phyloP scores from a whole-genome alignment of 1,140 invertebrate genomes.

The Drosophila neocordata region DNA sequence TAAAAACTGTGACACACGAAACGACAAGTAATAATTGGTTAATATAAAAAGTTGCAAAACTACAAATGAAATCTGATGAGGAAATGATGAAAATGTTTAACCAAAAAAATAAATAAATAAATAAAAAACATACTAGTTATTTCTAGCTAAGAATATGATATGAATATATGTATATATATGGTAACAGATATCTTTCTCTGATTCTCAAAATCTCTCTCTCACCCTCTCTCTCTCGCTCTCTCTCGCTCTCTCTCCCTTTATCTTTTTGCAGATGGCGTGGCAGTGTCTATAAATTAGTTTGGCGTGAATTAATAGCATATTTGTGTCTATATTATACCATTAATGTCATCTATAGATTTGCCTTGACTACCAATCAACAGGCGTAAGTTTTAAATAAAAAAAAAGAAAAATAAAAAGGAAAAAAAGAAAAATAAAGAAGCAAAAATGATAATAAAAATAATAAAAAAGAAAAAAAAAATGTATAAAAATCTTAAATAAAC shows the following conservation, averaged over 20 bases:
- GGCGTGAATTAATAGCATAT: slow-evolving; percentile 96
- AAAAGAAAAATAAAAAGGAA: neutral
- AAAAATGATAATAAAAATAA: too few species aligned
- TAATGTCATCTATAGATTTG: slow-evolving; percentile 94
- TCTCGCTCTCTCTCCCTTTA: too few species aligned
- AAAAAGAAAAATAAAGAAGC: neutral
- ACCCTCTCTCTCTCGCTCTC: too few species aligned
- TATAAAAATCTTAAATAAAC: too few species aligned
- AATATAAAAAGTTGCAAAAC: slow-evolving; percentile 37
- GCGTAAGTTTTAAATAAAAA: slow-evolving; percentile 85
- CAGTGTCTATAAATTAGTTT: slow-evolving; percentile 98
- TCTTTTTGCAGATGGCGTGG: slow-evolving; percentile 91
- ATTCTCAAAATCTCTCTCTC: too few species aligned
- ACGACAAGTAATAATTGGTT: slow-evolving; percentile 25
- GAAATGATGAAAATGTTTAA: slow-evolving; percentile 24
- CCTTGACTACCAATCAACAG: slow-evolving; percentile 91
- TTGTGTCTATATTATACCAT: slow-evolving; percentile 93
- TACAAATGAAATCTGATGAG: slow-evolving; percentile 38
- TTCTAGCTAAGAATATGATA: slow-evolving; percentile 34
- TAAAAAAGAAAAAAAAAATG: too few species aligned
- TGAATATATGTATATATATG: too few species aligned
- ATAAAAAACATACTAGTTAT: slow-evolving; percentile 22
- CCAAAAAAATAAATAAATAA: neutral
- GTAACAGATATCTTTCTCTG: too few species aligned
- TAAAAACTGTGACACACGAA: slow-evolving; percentile 39